Base-by-base conservation (phyloP, 2,888 invertebrate genomes). In the Scotopteryx bipunctaria region DNA sequence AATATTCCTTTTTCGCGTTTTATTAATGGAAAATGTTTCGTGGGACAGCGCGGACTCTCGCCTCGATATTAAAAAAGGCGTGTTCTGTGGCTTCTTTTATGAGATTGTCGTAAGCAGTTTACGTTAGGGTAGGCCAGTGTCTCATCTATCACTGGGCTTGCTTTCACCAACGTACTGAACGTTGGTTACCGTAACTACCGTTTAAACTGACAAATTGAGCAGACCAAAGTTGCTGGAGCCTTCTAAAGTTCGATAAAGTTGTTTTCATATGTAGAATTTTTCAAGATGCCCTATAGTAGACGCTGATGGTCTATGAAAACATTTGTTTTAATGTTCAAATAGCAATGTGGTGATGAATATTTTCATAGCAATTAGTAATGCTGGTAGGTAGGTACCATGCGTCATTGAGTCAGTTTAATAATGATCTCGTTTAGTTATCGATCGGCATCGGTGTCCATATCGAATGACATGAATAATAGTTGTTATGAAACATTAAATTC, bases 1-100 rank as follows among this genome's bases (percentile, higher is more conserved):
- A 90, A 91, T 91, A 91, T 91, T 91, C 91, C 89, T 87, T 89
- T 89, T 88, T 88, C 88, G 91, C 89, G 88, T 91, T 91, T 90
- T 91, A 91, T 91, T 91, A 91, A 91, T 90, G 89, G 89, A 89
- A 90, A 89, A 90, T 89, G 86, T 87, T 88, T 87, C 83, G 86
- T 86, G 84, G 87, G 88, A 85, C 84, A 84, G 79, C 84, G 82
- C 79, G 85, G 75, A 76, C 80, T 83, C 83, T 81, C 81, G 83
- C 82, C 78, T 78, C 63, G 83, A 89, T 89, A 89, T 90, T 89
- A 88, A 89, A 88, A 84, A 84, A 77, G 73, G 73, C 76, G 69
- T 70, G 83, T 82, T 81, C 74, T 76, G 77, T 67, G 82, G 81
- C 73, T 80, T 77, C 81, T 81, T 86, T 84, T 84, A 84, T 81